Conservation (phyloP, 2,797 vertebrate genomes). For the Mormyrus proboscirostris region DNA sequence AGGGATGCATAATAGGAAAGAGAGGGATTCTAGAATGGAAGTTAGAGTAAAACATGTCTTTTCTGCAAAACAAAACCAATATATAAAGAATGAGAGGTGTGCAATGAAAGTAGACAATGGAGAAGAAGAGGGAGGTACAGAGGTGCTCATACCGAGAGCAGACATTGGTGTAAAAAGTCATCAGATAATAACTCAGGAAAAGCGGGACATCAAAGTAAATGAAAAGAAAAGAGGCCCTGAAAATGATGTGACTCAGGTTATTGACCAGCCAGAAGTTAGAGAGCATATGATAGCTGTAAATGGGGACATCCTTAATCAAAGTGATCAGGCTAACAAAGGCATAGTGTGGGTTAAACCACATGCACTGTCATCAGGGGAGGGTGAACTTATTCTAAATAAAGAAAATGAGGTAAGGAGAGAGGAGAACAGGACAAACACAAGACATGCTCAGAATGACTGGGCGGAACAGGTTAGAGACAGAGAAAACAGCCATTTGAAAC, state of each 20-base stretch:
- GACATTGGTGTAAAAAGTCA: background rate
- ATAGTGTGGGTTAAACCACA: background rate
- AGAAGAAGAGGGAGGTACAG: slow-evolving; percentile 18
- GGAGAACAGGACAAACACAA: background rate
- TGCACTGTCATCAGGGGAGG: background rate
- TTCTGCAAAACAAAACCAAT: slow-evolving; percentile 63
- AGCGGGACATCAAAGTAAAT: background rate
- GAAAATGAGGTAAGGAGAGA: background rate
- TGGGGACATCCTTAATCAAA: background rate
- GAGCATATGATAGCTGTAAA: background rate
- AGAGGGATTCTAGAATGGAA: slow-evolving; percentile 41
- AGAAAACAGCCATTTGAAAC: background rate
- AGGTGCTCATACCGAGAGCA: background rate
- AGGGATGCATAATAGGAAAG: slow-evolving; percentile 23
- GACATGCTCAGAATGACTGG: background rate
- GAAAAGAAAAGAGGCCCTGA: background rate
- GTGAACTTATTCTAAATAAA: background rate
- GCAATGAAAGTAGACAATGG: slow-evolving; percentile 38
- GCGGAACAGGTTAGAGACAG: background rate
- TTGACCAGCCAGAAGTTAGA: background rate
- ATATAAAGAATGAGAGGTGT: slow-evolving; percentile 63
- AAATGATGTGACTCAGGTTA: background rate
- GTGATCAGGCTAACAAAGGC: background rate
- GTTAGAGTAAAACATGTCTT: slow-evolving; percentile 51
- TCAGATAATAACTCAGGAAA: background rate